These are phyloP conservation scores for Girardia tigrina DNA, from an alignment of 2,888 invertebrate species.

Conservation along the genomic window DNA sequence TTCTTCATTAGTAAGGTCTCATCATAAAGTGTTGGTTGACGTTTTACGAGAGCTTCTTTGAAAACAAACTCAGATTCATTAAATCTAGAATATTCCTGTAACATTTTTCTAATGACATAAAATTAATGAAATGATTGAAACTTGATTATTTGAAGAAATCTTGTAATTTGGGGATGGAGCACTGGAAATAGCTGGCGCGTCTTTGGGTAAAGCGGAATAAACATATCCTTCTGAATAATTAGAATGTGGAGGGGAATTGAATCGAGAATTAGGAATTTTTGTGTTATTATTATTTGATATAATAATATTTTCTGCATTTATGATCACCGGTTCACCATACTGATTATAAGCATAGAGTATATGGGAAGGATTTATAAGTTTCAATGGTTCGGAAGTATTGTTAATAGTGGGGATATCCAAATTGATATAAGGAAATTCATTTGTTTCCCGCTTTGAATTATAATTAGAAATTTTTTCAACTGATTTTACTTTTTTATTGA, in stretches of 20 bases:
- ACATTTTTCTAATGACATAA: too few species aligned
- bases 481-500: background rate
- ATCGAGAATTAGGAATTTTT: background rate
- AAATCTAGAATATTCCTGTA: background rate
- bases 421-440: background rate
- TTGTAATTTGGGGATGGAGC: background rate
- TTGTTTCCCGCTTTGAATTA: too few species aligned
- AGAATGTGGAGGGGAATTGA: background rate
- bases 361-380: background rate
- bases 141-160: background rate
- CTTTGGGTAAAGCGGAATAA: too few species aligned
- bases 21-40: background rate
- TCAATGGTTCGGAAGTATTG: background rate
- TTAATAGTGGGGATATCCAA: background rate
- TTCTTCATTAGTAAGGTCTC: background rate
- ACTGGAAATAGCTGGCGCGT: too few species aligned
- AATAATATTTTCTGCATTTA: background rate
- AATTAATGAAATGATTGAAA: too few species aligned
- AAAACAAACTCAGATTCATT: background rate
- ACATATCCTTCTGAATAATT: background rate
- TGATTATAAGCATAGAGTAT: background rate
- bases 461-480: background rate
- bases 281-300: background rate
- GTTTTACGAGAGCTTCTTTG: background rate
- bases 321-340: background rate